These are phyloP conservation scores for Cuculus canorus DNA, from an alignment of 2,797 vertebrate species.

Conservation along the genomic window DNA sequence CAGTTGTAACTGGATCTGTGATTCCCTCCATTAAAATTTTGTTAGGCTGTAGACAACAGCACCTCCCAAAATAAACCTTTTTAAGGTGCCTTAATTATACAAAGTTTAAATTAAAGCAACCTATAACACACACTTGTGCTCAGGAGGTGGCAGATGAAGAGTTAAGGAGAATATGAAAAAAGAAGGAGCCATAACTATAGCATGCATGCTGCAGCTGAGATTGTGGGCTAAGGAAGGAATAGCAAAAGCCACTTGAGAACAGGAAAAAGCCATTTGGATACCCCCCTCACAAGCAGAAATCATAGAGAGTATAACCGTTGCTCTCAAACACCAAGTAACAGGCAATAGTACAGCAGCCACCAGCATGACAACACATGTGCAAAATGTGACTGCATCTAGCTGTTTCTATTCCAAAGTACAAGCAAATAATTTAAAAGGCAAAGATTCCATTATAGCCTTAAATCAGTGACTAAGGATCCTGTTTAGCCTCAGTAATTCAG, in stretches of 20 bases:
- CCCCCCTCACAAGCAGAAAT: not conserved
- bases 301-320: rapidly evolving
- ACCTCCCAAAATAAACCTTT: not conserved
- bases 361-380: not conserved
- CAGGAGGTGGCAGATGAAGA: not conserved
- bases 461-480: not conserved
- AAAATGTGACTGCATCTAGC: not conserved
- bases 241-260: not conserved
- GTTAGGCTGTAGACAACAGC: not conserved
- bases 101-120: not conserved
- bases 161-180: not conserved
- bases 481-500: not conserved
- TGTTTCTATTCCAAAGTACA: not conserved
- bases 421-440: not conserved
- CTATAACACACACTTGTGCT: not conserved
- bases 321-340: not conserved
- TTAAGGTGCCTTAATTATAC: not conserved
- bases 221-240: not conserved
- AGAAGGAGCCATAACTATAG: not conserved
- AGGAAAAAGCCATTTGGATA: not conserved
- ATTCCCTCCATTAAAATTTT: not conserved
- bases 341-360: not conserved
- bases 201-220: not conserved
- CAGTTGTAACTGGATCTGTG: not conserved
- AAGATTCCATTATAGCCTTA: not conserved